These are phyloP conservation scores for Pollachius pollachius DNA, from an alignment of 2,113 vertebrate genomes.

Conservation along the genomic window DNA sequence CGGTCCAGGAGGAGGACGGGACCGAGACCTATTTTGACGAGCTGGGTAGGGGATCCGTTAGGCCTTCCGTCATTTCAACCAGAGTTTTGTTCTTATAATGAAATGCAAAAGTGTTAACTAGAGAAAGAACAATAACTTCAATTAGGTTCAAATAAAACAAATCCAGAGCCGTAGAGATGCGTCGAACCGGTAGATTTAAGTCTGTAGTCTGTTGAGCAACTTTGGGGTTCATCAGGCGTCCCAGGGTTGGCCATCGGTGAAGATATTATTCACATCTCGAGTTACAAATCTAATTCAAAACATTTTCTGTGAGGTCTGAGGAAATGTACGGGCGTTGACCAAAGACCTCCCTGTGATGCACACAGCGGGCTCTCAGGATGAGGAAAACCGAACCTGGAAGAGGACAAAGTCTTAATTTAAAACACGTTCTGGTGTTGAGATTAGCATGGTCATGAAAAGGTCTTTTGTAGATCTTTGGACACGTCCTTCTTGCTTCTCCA, in stretches of 20 bases:
- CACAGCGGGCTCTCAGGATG: constrained; percentile 21
- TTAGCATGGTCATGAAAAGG: constrained; percentile 13
- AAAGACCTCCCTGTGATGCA: constrained; percentile 6
- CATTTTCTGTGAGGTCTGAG: not conserved
- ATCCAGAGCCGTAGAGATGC: too few relatives aligned
- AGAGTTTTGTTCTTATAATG: not conserved
- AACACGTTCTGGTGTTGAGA: constrained; percentile 32
- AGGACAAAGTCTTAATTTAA: constrained; percentile 3
- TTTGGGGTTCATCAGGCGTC: too few relatives aligned
- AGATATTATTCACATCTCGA: too few relatives aligned
- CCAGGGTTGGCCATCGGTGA: too few relatives aligned
- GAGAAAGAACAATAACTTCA: too few relatives aligned
- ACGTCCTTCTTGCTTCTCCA: constrained; percentile 5
- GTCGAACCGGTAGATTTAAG: too few relatives aligned
- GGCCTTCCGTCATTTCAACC: not conserved
- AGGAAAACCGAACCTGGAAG: constrained; percentile 31
- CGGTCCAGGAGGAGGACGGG: constrained; percentile 92
- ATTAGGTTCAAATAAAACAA: too few relatives aligned
- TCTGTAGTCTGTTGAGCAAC: too few relatives aligned
- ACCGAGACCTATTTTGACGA: constrained; percentile 96
- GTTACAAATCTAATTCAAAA: not conserved
- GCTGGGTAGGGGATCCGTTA: constrained; percentile 75
- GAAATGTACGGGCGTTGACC: not conserved
- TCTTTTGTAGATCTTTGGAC: too few relatives aligned
- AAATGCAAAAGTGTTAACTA: too few relatives aligned